Conservation (phyloP, 2,113 vertebrate genomes). For the Canis aureus region DNA sequence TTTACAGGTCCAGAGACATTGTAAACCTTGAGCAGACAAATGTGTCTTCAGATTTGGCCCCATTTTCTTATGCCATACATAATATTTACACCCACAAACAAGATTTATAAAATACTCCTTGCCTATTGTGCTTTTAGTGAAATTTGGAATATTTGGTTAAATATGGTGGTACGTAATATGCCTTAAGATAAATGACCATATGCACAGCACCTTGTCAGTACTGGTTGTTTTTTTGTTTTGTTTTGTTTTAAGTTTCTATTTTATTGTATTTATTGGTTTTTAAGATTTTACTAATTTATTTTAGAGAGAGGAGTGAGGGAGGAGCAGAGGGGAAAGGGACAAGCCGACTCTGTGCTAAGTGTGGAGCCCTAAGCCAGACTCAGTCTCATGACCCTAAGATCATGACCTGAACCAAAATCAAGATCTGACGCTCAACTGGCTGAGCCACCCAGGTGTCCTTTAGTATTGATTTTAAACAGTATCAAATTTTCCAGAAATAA, state of each 20-base stretch:
- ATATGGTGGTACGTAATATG: not conserved
- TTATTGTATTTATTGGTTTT: not conserved
- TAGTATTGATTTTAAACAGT: not conserved
- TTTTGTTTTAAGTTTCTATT: not conserved
- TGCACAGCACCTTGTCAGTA: not conserved
- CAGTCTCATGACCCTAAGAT: not conserved
- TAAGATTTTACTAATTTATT: not conserved
- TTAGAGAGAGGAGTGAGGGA: not conserved
- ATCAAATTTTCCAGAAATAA: not conserved
- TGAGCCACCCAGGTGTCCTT: not conserved
- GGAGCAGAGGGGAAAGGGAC: not conserved
- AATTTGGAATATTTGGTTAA: not conserved
- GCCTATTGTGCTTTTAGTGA: not conserved
- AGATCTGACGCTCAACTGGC: not conserved
- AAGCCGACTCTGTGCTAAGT: not conserved
- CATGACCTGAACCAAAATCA: not conserved
- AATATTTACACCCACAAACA: not conserved
- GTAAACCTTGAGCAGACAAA: not conserved
- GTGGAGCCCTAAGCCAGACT: not conserved
- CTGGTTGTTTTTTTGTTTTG: too few relatives aligned
- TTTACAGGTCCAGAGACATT: not conserved
- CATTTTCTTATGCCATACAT: not conserved
- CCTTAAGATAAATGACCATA: not conserved
- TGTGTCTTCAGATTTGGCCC: not conserved
- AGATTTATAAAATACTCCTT: not conserved